phyloP scores from a whole-genome alignment of 2,888 invertebrate species.

The Cephus pygmeus region DNA sequence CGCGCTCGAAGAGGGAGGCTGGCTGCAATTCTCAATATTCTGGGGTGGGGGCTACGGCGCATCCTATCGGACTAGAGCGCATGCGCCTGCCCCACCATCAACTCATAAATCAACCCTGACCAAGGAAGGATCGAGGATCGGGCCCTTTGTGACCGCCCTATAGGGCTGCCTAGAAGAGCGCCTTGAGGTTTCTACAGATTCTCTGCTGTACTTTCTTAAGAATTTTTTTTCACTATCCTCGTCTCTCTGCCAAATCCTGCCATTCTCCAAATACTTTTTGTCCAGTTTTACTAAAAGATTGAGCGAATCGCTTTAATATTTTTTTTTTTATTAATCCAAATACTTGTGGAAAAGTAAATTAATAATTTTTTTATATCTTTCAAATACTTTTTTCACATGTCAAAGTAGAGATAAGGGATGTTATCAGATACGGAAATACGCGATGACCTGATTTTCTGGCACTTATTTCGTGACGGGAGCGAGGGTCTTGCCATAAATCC shows the following conservation, averaged over 20 bases:
- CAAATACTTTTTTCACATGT: not conserved
- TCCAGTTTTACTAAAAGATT: not conserved
- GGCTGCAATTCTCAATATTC: slow-evolving; percentile 29
- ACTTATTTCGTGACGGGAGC: not conserved
- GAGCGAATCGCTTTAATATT: not conserved
- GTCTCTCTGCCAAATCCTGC: slow-evolving; percentile 8
- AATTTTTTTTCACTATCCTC: slow-evolving; percentile 19
- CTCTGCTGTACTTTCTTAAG: slow-evolving; percentile 22
- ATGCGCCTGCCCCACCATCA: slow-evolving; percentile 52
- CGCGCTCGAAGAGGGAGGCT: slow-evolving; percentile 54
- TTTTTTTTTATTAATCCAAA: not conserved
- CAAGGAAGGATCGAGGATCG: slow-evolving; percentile 32
- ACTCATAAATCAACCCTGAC: slow-evolving; percentile 56
- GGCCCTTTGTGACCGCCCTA: slow-evolving; percentile 31
- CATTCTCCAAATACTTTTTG: not conserved
- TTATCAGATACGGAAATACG: not conserved
- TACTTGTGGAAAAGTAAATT: not conserved
- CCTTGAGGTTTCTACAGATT: slow-evolving; percentile 24
- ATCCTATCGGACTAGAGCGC: slow-evolving; percentile 39
- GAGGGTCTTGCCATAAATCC: slow-evolving; percentile 30
- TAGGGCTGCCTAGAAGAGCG: slow-evolving; percentile 14
- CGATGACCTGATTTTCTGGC: not conserved
- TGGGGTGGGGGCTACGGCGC: slow-evolving; percentile 26
- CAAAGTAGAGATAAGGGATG: not conserved
- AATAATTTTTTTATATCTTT: not conserved